Percentiles rank a stretch among this genome's conserved stretches.
These are phyloP conservation scores for Budorcas taxicolor DNA, from an alignment of 2,113 vertebrate species.

Conservation along the genomic window DNA sequence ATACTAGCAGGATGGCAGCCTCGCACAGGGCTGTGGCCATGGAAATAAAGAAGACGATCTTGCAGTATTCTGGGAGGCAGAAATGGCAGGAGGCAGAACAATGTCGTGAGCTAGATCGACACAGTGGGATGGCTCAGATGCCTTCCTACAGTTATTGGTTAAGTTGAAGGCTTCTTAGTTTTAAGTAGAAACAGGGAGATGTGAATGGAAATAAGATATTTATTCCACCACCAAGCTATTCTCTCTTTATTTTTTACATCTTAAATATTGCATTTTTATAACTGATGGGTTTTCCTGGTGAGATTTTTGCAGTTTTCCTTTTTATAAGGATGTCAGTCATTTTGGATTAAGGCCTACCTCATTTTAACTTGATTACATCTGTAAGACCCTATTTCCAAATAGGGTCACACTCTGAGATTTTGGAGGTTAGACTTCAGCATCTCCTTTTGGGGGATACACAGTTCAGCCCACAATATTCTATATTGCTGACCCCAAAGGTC, in stretches of 20 bases:
- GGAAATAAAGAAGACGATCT: not conserved
- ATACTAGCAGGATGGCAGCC: not conserved
- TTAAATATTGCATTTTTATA: slow-evolving; percentile 5
- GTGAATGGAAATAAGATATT: not conserved
- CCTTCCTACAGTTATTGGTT: not conserved
- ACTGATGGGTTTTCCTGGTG: not conserved
- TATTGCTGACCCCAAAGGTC: not conserved
- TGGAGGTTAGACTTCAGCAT: not conserved
- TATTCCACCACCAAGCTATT: not conserved
- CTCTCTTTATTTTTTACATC: not conserved
- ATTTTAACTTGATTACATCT: not conserved
- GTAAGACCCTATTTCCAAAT: not conserved
- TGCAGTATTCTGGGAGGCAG: not conserved
- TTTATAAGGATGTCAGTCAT: not conserved
- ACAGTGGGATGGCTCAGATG: not conserved
- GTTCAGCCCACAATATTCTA: not conserved
- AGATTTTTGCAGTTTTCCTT: slow-evolving; percentile 9
- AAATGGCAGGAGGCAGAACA: not conserved
- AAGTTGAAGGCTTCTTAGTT: not conserved
- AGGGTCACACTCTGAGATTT: not conserved
- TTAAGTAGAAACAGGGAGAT: not conserved
- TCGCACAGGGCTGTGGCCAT: rapidly evolving
- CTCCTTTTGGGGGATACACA: not conserved
- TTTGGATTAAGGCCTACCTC: not conserved
- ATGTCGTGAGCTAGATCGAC: not conserved